Conservation (phyloP, 2,888 invertebrate genomes). For the Drosophila flavopinicola region DNA sequence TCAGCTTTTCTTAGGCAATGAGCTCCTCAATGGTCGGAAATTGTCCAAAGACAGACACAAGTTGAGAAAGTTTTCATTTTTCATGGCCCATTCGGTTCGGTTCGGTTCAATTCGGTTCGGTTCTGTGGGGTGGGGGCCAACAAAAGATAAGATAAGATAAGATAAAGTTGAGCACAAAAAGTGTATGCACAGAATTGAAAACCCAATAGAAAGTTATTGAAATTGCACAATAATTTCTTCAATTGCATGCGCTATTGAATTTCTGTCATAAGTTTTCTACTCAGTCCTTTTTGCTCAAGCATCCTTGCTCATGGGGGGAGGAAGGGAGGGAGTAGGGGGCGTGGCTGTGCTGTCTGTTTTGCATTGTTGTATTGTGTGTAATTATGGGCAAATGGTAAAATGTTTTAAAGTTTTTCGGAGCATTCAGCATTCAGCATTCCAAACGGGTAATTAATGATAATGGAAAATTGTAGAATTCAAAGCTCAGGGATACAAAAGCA, state of each 20-base stretch:
- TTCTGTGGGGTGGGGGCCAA: conserved; percentile 11
- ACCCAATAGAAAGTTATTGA: conserved; percentile 80
- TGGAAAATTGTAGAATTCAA: conserved; percentile 35
- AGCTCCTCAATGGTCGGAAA: conserved; percentile 36
- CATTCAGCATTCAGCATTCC: conserved; percentile 39
- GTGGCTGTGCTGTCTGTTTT: conserved; percentile 4
- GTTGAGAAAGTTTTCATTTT: conserved; percentile 65
- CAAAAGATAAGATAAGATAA: conserved; percentile 55
- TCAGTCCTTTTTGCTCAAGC: conserved; percentile 26
- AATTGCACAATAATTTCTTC: conserved; percentile 80
- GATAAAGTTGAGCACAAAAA: conserved; percentile 52
- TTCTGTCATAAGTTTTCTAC: conserved; percentile 65
- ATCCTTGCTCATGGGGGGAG: conserved; percentile 10
- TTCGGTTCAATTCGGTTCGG: conserved; percentile 44
- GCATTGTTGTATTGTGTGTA: conserved; percentile 57
- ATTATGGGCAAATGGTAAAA: conserved; percentile 54
- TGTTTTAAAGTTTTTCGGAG: conserved; percentile 47
- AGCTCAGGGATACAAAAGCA: conserved; percentile 15
- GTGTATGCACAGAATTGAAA: conserved; percentile 75
- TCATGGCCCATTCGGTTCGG: conserved; percentile 47
- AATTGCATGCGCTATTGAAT: conserved; percentile 80
- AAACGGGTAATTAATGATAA: conserved; percentile 53
- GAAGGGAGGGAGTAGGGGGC: too few species aligned
- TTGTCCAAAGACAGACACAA: conserved; percentile 39
- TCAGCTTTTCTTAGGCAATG: conserved; percentile 43